Conservation (phyloP, 1,140 invertebrate species). For the Hypothenemus hampei region DNA sequence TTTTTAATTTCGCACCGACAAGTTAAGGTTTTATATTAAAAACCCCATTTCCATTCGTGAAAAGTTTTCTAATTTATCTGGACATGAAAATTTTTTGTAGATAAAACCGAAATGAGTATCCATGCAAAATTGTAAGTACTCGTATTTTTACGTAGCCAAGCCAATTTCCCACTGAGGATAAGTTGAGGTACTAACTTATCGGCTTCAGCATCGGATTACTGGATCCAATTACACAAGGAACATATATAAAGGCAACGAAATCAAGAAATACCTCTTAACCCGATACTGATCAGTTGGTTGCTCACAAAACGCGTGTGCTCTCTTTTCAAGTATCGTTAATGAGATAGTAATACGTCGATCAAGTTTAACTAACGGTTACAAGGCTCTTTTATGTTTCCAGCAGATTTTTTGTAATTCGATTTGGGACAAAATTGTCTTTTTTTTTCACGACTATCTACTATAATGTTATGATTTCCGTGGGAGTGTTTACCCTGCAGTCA, state of each 20-base stretch:
- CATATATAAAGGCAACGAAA: slow-evolving; percentile 40
- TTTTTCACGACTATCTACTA: not conserved
- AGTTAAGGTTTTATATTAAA: not conserved
- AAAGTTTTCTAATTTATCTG: too few relatives aligned
- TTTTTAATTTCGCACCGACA: slow-evolving; percentile 7
- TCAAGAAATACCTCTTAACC: slow-evolving; percentile 33
- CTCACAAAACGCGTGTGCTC: slow-evolving; percentile 32
- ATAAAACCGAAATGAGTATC: too few relatives aligned
- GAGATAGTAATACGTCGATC: too few relatives aligned
- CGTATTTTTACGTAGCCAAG: slow-evolving; percentile 24
- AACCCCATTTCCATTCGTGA: too few relatives aligned
- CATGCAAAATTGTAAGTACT: too few relatives aligned
- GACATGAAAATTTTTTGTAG: too few relatives aligned
- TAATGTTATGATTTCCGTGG: slow-evolving; percentile 1
- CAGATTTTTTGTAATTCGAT: too few relatives aligned
- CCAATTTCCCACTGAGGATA: slow-evolving; percentile 37
- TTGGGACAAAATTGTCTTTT: not conserved
- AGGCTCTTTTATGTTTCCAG: too few relatives aligned
- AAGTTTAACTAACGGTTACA: too few relatives aligned
- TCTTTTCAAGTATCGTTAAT: too few relatives aligned
- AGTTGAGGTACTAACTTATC: slow-evolving; percentile 32
- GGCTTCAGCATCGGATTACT: slow-evolving; percentile 35
- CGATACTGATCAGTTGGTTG: slow-evolving; percentile 20
- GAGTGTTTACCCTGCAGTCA: slow-evolving; percentile 19
- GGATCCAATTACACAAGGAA: slow-evolving; percentile 35